Conservation (phyloP, 2,888 invertebrate species). For the Chromoteleia sp. region DNA sequence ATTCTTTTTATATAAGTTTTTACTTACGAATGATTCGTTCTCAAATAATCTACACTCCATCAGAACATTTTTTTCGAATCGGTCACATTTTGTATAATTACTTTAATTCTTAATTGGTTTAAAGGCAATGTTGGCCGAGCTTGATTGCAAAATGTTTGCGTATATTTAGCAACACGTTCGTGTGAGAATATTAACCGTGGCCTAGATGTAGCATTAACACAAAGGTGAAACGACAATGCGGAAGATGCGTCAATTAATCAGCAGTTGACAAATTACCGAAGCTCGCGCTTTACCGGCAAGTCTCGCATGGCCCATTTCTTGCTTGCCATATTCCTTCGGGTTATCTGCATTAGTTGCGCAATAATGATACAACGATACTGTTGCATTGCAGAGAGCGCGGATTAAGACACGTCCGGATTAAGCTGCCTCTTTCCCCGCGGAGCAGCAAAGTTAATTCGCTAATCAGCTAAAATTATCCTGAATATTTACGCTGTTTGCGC, state of each 20-base stretch:
- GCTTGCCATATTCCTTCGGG: slow-evolving; percentile 57
- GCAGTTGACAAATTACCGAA: slow-evolving; percentile 79
- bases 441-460: slow-evolving; percentile 49
- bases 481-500: slow-evolving; percentile 47
- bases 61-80: too few relatives aligned
- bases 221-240: slow-evolving; percentile 55
- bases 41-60: too few relatives aligned
- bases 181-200: slow-evolving; percentile 29
- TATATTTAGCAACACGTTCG: slow-evolving; percentile 24
- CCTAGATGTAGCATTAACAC: slow-evolving; percentile 26
- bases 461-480: slow-evolving; percentile 54
- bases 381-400: slow-evolving; percentile 38
- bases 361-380: slow-evolving; percentile 60
- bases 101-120: background rate
- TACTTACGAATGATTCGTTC: too few relatives aligned
- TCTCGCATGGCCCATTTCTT: slow-evolving; percentile 56
- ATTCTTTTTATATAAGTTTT: too few relatives aligned
- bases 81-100: too few relatives aligned
- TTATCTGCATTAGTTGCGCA: slow-evolving; percentile 57
- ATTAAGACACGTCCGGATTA: slow-evolving; percentile 62
- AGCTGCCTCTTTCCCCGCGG: slow-evolving; percentile 47
- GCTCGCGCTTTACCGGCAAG: slow-evolving; percentile 72
- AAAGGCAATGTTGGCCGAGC: slow-evolving; percentile 8
- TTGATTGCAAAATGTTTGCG: slow-evolving; percentile 25
- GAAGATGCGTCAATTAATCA: slow-evolving; percentile 78